Conservation (phyloP, 2,888 invertebrate species). For the Rotaria macrura region DNA sequence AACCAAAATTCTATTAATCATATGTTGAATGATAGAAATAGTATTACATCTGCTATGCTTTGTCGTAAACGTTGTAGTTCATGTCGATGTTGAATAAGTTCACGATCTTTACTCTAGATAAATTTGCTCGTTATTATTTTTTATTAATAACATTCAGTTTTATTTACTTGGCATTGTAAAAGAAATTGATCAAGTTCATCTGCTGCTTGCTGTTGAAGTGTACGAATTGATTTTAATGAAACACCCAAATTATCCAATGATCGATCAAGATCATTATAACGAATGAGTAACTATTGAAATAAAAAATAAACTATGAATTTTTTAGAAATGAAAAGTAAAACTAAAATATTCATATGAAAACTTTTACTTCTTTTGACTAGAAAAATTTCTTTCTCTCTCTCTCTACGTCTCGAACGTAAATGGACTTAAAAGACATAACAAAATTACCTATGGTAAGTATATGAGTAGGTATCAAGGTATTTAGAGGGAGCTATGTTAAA, state of each 20-base stretch:
- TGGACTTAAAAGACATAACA: too few species aligned
- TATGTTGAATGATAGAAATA: background rate
- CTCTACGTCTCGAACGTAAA: too few species aligned
- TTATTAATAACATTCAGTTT: background rate
- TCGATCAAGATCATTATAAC: constrained; percentile 10
- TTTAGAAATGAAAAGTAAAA: too few species aligned
- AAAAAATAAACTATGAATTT: background rate
- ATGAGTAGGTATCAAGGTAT: background rate
- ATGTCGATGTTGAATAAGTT: background rate
- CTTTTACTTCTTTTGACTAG: too few species aligned
- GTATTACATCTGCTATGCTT: background rate
- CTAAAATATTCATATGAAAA: too few species aligned
- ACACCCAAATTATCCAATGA: background rate
- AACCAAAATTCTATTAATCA: too few species aligned
- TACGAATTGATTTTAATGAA: background rate
- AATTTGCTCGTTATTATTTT: background rate
- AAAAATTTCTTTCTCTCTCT: too few species aligned
- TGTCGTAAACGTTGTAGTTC: constrained; percentile 10
- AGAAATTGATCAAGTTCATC: background rate
- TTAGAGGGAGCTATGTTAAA: background rate
- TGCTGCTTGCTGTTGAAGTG: background rate
- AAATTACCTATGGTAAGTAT: background rate
- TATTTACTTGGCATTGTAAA: background rate
- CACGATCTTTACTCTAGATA: background rate
- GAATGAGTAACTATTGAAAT: background rate